A percentile compares a stretch with the other conserved stretches of the same genome.
Conservation (phyloP, 1,140 invertebrate genomes). For the Drosophila novamexicana region DNA sequence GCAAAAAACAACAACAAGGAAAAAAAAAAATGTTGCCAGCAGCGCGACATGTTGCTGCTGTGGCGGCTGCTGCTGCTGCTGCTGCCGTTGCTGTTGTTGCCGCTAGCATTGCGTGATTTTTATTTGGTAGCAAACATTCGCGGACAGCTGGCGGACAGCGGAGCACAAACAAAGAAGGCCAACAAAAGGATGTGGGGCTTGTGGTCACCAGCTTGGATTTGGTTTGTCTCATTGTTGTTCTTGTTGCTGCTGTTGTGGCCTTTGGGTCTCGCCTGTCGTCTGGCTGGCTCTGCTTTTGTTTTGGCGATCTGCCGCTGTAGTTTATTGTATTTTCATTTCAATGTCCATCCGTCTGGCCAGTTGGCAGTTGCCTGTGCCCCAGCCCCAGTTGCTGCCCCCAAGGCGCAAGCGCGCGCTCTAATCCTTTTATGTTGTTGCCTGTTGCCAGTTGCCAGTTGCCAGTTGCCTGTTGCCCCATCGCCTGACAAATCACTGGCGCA, state of each 20-base stretch:
- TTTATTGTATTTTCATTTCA: constrained; percentile 76
- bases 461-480: constrained; percentile 19
- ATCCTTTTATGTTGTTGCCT: constrained; percentile 67
- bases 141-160: constrained; percentile 52
- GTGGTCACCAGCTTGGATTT: constrained; percentile 38
- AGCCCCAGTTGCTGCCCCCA: constrained; percentile 40
- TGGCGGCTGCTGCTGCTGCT: constrained; percentile 25
- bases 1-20: constrained; percentile 12
- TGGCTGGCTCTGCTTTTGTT: constrained; percentile 54
- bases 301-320: constrained; percentile 53
- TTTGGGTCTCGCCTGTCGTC: constrained; percentile 55
- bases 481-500: constrained; percentile 71
- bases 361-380: neutral
- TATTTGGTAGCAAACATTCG: constrained; percentile 75
- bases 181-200: constrained; percentile 66
- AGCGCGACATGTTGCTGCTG: constrained; percentile 61
- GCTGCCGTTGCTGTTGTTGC: constrained; percentile 38
- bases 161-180: constrained; percentile 60
- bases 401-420: constrained; percentile 45
- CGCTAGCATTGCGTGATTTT: constrained; percentile 69
- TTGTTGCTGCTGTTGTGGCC: constrained; percentile 45
- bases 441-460: constrained; percentile 9
- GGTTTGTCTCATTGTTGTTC: constrained; percentile 19
- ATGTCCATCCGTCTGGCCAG: constrained; percentile 63
- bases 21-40: constrained; percentile 20